Base-by-base conservation (phyloP, 2,113 vertebrate genomes). In the Protobothrops flavoviridis region DNA sequence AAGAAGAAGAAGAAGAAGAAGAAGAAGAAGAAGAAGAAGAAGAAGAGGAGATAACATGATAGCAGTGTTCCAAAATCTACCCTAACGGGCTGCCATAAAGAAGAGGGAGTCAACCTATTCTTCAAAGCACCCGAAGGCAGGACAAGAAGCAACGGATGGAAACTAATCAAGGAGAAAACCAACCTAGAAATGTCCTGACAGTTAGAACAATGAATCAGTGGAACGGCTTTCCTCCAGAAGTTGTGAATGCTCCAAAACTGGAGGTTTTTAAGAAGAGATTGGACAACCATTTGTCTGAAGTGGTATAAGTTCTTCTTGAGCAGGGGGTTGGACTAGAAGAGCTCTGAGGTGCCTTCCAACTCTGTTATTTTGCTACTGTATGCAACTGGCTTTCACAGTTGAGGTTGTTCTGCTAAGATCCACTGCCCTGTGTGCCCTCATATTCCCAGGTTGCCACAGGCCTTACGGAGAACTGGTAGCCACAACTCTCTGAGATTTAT, bases 401-500 rank as follows among this genome's bases (percentile, higher is more conserved):
- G 92, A 92, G 94, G 93, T 91, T 29, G 94, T 45, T 69, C 94
- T 93, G 64, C 50, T 95, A 88, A 94, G 94, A 74, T 61, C 53
- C 55, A 59, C 59, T 95, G 53, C 93, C 94, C 95, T 91, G 24
- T 88, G 0, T 56, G 69, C 52, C 59, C 61, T 90, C 81, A 90
- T 94, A 91, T 92, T 94, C 61, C 88, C 61, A 12, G 21, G 61
- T 29, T 86, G 85, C 61, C 64, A 89, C 17, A 90, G 95, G 95
- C 59, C 39, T 94, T 93, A 3, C 88, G 48, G 93, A 86, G 93
- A 93, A 94, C 92, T 90, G 94, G 94, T 95, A 96, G 92, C 93
- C 93, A 93, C 93, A 95, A 94, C 91, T 89, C 95, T 96, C 88
- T 91, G 94, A 95, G 96, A 96, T 96, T 97, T 95, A 94, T 96